These are phyloP conservation scores for Saguinus midas DNA, from an alignment of 2,113 vertebrate genomes.

Conservation along the genomic window DNA sequence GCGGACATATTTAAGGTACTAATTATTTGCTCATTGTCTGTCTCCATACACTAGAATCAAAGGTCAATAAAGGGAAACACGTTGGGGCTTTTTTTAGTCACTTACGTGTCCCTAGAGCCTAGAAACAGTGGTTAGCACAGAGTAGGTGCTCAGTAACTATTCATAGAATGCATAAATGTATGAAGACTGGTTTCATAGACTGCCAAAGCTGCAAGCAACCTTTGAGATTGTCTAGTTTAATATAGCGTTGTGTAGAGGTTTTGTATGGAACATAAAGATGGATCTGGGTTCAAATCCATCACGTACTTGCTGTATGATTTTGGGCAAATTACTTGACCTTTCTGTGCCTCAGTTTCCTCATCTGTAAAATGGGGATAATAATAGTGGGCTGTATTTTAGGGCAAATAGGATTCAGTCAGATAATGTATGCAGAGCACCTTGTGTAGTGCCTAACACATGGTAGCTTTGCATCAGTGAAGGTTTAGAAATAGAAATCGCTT, in stretches of 20 bases:
- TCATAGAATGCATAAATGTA: background rate
- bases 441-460: background rate
- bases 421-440: background rate
- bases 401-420: background rate
- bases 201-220: background rate
- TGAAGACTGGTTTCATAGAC: background rate
- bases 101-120: background rate
- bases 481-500: slow-evolving; percentile 31
- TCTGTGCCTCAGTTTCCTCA: slow-evolving; percentile 8
- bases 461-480: background rate
- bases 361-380: slow-evolving; percentile 31
- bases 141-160: background rate
- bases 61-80: background rate
- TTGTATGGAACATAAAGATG: background rate
- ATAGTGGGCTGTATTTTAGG: background rate
- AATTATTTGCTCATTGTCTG: background rate
- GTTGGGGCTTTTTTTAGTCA: background rate
- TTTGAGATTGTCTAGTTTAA: background rate
- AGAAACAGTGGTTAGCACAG: background rate
- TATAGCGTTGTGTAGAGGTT: background rate
- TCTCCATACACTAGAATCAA: background rate
- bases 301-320: slow-evolving; percentile 14
- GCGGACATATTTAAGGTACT: background rate
- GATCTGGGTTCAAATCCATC: background rate
- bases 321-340: background rate